phyloP scores from a whole-genome alignment of 1,140 invertebrate species.

The Zaprionus vittiger region DNA sequence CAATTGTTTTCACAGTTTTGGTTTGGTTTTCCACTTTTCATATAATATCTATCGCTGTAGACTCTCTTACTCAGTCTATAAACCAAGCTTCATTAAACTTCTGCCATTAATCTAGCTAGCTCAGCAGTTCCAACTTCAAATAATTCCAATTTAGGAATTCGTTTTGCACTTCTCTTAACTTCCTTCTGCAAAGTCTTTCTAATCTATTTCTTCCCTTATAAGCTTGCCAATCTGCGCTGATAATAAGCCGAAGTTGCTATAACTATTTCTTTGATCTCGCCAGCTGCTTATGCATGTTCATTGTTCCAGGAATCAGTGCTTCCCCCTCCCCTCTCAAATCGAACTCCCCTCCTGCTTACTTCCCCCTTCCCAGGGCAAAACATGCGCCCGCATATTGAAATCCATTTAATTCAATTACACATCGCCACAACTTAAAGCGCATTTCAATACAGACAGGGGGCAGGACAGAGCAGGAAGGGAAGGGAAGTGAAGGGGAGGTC shows the following conservation, averaged over 20 bases:
- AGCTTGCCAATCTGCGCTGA: background rate
- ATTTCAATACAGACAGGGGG: slow-evolving; percentile 52
- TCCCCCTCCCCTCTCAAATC: background rate
- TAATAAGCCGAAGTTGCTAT: slow-evolving; percentile 4
- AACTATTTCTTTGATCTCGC: slow-evolving; percentile 30
- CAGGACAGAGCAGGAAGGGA: slow-evolving; percentile 18
- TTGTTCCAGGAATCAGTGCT: slow-evolving; percentile 15
- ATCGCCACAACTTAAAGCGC: slow-evolving; percentile 75
- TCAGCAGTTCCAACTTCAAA: background rate
- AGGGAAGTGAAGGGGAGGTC: slow-evolving; percentile 1
- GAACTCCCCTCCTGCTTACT: background rate
- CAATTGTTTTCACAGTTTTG: no score
- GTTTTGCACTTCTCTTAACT: background rate
- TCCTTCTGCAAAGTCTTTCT: background rate
- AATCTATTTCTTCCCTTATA: background rate
- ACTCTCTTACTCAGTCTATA: background rate
- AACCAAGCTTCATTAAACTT: background rate
- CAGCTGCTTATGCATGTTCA: slow-evolving; percentile 39
- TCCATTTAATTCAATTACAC: slow-evolving; percentile 80
- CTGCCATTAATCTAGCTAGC: background rate
- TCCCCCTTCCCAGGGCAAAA: background rate
- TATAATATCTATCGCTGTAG: no score
- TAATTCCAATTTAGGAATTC: background rate
- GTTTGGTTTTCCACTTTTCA: no score
- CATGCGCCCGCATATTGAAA: slow-evolving; percentile 68